A percentile compares a stretch with the other conserved stretches of the same genome.
Evolutionary conservation across 2,797 vertebrate genomes (phyloP).

Genomic region (Spinus olivaceus): DNA sequence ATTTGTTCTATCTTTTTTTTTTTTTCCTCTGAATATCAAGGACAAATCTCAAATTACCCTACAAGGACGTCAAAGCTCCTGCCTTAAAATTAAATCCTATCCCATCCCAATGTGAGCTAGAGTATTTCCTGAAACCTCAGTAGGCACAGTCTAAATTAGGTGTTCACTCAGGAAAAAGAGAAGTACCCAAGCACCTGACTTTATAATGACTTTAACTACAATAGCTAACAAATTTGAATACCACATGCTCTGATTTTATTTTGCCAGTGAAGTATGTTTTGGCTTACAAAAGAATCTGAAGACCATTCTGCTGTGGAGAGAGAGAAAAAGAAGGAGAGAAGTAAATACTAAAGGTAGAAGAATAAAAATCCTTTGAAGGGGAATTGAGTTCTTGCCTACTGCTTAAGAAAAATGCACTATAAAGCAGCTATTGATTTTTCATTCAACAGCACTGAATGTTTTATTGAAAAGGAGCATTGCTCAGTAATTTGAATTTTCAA

Average conservation of each 20-base stretch:
- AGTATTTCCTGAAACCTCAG: neutral
- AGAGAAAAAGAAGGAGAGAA: neutral
- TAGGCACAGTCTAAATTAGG: neutral
- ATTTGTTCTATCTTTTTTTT: neutral
- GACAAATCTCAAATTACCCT: neutral
- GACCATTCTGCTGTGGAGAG: neutral
- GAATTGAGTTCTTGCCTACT: constrained; percentile 45
- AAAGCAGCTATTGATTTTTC: constrained; percentile 69
- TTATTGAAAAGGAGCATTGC: constrained; percentile 59
- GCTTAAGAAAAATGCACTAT: constrained; percentile 68
- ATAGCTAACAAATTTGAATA: neutral
- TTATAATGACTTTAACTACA: neutral
- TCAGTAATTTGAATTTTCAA: constrained; percentile 70
- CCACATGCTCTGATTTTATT: neutral
- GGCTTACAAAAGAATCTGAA: neutral
- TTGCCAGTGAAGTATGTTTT: neutral
- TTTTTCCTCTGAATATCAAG: neutral
- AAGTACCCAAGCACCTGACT: neutral
- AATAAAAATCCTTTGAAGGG: constrained; percentile 59
- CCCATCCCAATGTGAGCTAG: neutral
- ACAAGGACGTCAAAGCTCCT: neutral
- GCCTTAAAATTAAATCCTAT: neutral
- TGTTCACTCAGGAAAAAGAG: neutral
- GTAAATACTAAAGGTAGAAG: constrained; percentile 47
- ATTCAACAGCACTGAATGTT: constrained; percentile 59